A percentile compares a stretch with the other conserved stretches of the same genome.
phyloP scores from a whole-genome alignment of 2,888 invertebrate species.

The Bombylius major region DNA sequence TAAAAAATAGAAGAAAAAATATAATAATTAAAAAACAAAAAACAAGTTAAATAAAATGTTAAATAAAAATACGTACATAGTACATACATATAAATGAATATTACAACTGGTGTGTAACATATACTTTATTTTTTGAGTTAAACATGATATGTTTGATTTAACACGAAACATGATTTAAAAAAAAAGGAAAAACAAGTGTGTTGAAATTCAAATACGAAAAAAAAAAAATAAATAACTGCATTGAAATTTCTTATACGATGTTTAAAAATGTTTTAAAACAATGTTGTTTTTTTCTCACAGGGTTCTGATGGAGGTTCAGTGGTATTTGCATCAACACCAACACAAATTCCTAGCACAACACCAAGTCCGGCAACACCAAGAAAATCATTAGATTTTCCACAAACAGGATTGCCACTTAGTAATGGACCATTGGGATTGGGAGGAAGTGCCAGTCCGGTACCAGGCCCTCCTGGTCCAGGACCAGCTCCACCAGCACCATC shows the following conservation, averaged over 20 bases:
- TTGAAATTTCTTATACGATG: too few species aligned
- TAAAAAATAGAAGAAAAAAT: neutral
- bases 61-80: neutral
- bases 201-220: too few species aligned
- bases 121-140: too few species aligned
- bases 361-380: conserved; percentile 48
- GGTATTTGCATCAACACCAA: conserved; percentile 52
- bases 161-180: too few species aligned
- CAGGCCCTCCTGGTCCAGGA: conserved; percentile 49
- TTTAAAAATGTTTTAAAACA: neutral
- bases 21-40: neutral
- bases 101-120: too few species aligned
- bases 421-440: conserved; percentile 49
- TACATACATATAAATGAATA: too few species aligned
- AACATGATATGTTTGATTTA: too few species aligned
- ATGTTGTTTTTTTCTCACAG: conserved; percentile 30
- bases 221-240: too few species aligned
- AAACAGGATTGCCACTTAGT: conserved; percentile 41
- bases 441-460: conserved; percentile 49
- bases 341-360: conserved; percentile 31
- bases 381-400: conserved; percentile 51
- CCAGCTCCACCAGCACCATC: conserved; percentile 53
- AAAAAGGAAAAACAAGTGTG: too few species aligned
- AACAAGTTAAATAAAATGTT: neutral
- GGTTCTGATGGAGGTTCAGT: conserved; percentile 67